Evolutionary conservation across 2,113 vertebrate species (phyloP).

Genomic region (Carollia perspicillata): DNA sequence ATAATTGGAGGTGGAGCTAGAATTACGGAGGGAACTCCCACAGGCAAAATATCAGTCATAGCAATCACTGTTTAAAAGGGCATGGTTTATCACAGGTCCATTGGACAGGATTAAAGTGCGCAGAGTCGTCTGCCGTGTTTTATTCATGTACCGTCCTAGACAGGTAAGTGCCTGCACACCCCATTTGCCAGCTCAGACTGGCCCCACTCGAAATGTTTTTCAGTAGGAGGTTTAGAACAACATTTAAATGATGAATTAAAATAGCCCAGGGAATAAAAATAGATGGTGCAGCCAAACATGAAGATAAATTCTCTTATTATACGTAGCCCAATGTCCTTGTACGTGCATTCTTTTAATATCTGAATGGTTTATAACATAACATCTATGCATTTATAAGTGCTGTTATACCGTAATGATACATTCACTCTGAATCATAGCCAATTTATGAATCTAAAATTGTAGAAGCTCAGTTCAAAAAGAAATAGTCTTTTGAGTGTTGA

Average conservation of each 20-base stretch:
- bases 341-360: neutral
- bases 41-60: neutral
- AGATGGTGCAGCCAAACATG: constrained; percentile 58
- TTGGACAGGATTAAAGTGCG: neutral
- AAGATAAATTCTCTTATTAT: constrained; percentile 65
- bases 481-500: constrained; percentile 52
- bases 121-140: neutral
- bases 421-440: constrained; percentile 66
- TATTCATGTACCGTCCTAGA: neutral
- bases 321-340: neutral
- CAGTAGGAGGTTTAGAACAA: constrained; percentile 30
- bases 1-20: neutral
- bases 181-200: neutral
- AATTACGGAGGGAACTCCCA: neutral
- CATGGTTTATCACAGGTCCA: neutral
- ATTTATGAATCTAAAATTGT: constrained; percentile 64
- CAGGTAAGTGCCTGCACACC: neutral
- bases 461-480: constrained; percentile 59
- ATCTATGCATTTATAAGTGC: constrained; percentile 59
- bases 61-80: neutral
- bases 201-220: constrained; percentile 31
- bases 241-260: constrained; percentile 60
- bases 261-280: constrained; percentile 43
- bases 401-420: constrained; percentile 50
- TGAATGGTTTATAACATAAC: constrained; percentile 63